Percentiles rank a stretch among this genome's conserved stretches.
Conservation (phyloP, 1,140 invertebrate genomes). For the Aporrectodea caliginosa region DNA sequence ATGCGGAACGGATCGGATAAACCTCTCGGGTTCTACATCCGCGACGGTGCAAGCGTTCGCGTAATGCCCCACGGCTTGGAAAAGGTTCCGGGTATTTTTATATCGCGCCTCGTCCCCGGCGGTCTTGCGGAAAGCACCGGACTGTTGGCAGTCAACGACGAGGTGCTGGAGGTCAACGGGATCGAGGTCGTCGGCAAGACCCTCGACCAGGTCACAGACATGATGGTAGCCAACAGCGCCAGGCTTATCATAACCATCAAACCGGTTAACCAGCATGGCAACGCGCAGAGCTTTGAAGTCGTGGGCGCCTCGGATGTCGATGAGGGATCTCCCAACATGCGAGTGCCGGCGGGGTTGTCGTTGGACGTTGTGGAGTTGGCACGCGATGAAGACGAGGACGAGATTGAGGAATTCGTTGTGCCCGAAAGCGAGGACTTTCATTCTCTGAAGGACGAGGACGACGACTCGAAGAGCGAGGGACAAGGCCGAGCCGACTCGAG, state of each 20-base stretch:
- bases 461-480: no score
- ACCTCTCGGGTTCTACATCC: slow-evolving; percentile 91
- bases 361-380: neutral
- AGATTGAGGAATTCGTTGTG: slow-evolving; percentile 8
- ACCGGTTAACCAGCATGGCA: slow-evolving; percentile 54
- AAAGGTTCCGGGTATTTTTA: slow-evolving; percentile 72
- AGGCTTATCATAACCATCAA: slow-evolving; percentile 95
- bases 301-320: neutral
- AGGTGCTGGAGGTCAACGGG: slow-evolving; percentile 99
- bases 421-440: neutral
- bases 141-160: slow-evolving; percentile 94
- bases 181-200: slow-evolving; percentile 78
- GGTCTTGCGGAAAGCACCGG: slow-evolving; percentile 85
- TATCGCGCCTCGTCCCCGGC: slow-evolving; percentile 72
- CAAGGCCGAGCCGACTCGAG: no score
- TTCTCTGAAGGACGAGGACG: no score
- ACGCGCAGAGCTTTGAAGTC: slow-evolving; percentile 19
- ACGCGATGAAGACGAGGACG: slow-evolving; percentile 3
- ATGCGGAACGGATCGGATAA: slow-evolving; percentile 98
- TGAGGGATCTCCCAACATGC: neutral
- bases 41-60: slow-evolving; percentile 71
- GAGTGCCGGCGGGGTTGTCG: neutral
- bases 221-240: slow-evolving; percentile 99
- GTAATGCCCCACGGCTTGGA: slow-evolving; percentile 78
- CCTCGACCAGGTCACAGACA: slow-evolving; percentile 98